Evolutionary conservation across 2,797 vertebrate genomes (phyloP), one percentile per base, ranked within the genome.

Genomic region (Phalloptychus januarius): DNA sequence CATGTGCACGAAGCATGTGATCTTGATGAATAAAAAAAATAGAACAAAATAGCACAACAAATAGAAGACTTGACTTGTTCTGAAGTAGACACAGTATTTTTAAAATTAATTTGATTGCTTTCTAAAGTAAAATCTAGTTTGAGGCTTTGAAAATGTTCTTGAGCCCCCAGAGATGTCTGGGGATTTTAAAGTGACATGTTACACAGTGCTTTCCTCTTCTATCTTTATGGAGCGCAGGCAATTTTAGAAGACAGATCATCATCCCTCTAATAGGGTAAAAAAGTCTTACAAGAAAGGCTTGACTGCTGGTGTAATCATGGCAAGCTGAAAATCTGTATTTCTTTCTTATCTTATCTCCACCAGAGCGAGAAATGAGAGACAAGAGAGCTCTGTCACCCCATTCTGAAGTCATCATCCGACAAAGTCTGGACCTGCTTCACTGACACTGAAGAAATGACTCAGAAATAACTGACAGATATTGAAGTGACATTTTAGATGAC

Each of bases 371-470:
- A 71, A 72, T 50, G 67, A 74, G 74, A 70, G 50, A 78, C 36
- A 48, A 65, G 77, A 74, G 28, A 52, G 52, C 10, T 13, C 72
- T 78, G 44, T 74, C 40, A 25, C 44, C 46, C n/a, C 3, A 63
- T 76, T 84, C 52, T 65, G n/a, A 75, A 74, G 78, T 72, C 71
- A 40, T 79, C 46, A 78, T 71, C 74, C 63, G 67, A 77, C 63
- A 76, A 76, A 77, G 42, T 77, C 69, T 83, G 63, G 63, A 71
- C 74, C 42, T 76, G 78, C 31, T 71, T 50, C 16, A 44, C 46
- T 73, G 76, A 77, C 45, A 77, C 36, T 50, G 74, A 82, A 77
- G 45, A 79, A 71, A 79, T 74, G 12, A 75, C 44, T 33, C 52
- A 72, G 67, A 54, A 44, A 70, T 74, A 31, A 74, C 44, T 71